Percentiles rank a stretch among this genome's conserved stretches.
phyloP scores from a whole-genome alignment of 2,888 invertebrate genomes.

The Amiota minor region DNA sequence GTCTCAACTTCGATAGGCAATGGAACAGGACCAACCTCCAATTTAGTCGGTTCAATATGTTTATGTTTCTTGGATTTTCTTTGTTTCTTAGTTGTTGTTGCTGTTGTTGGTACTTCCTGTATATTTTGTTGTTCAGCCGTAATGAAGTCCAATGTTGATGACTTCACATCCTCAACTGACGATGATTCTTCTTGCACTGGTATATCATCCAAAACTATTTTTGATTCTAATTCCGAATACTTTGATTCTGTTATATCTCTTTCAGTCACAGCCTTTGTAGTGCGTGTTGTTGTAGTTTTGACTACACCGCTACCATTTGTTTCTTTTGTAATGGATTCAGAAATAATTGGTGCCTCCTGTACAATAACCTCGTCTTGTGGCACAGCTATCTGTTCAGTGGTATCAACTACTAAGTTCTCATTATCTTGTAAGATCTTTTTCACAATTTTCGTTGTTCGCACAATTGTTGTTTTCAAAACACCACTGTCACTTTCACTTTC shows the following conservation, averaged over 20 bases:
- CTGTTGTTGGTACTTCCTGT: not conserved
- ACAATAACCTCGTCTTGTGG: constrained; percentile 43
- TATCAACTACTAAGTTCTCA: constrained; percentile 51
- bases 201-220: not conserved
- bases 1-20: constrained; percentile 23
- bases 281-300: constrained; percentile 55
- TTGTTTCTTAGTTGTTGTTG: constrained; percentile 34
- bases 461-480: constrained; percentile 56
- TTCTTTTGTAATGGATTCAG: constrained; percentile 58
- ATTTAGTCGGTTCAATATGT: not conserved
- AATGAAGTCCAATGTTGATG: constrained; percentile 50
- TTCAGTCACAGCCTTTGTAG: constrained; percentile 52
- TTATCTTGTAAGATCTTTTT: constrained; percentile 62
- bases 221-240: not conserved
- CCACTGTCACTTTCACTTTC: constrained; percentile 40
- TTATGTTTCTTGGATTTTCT: constrained; percentile 26
- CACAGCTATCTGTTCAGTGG: constrained; percentile 35
- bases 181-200: not conserved
- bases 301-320: constrained; percentile 56
- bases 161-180: constrained; percentile 34
- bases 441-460: constrained; percentile 60
- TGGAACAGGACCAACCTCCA: not conserved
- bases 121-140: constrained; percentile 43
- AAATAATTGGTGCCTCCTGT: constrained; percentile 49
- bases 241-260: constrained; percentile 30